A percentile compares a stretch with the other conserved stretches of the same genome.
phyloP scores from a whole-genome alignment of 2,888 invertebrate species.

The Aleiodes leptofemur region DNA sequence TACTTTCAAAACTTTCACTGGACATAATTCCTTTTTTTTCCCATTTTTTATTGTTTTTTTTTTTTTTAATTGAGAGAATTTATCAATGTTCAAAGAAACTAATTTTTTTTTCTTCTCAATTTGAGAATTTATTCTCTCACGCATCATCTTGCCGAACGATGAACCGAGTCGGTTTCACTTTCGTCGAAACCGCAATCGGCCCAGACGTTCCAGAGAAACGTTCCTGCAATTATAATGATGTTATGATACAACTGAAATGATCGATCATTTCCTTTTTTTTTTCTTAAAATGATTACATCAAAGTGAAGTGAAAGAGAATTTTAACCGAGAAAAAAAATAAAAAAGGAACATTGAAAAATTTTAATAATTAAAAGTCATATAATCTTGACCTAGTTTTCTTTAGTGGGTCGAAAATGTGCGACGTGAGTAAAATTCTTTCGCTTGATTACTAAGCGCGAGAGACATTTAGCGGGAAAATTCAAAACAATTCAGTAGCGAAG shows the following conservation, averaged over 20 bases:
- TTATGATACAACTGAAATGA: conserved; percentile 20
- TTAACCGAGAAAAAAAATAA: not conserved
- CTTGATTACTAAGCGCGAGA: conserved; percentile 19
- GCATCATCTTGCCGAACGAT: conserved; percentile 25
- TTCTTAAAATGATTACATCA: not conserved
- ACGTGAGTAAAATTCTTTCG: conserved; percentile 35
- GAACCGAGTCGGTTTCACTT: conserved; percentile 35
- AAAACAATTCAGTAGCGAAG: too few relatives aligned
- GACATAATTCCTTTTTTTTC: not conserved
- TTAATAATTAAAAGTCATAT: not conserved
- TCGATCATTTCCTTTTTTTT: not conserved
- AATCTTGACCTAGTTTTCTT: conserved; percentile 29
- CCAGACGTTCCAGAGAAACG: conserved; percentile 30
- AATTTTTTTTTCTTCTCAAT: not conserved
- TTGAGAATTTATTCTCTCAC: conserved; percentile 29
- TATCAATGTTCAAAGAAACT: not conserved
- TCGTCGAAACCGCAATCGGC: conserved; percentile 37
- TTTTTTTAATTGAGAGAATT: not conserved
- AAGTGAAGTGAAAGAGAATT: not conserved
- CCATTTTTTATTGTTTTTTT: not conserved
- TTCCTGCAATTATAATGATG: conserved; percentile 18
- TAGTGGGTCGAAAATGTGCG: conserved; percentile 33
- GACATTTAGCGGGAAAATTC: conserved; percentile 9
- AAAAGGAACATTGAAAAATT: not conserved
- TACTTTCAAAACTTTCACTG: conserved; percentile 36